Evolutionary conservation across 2,113 vertebrate species (phyloP).

Genomic region (Tor tambroides): DNA sequence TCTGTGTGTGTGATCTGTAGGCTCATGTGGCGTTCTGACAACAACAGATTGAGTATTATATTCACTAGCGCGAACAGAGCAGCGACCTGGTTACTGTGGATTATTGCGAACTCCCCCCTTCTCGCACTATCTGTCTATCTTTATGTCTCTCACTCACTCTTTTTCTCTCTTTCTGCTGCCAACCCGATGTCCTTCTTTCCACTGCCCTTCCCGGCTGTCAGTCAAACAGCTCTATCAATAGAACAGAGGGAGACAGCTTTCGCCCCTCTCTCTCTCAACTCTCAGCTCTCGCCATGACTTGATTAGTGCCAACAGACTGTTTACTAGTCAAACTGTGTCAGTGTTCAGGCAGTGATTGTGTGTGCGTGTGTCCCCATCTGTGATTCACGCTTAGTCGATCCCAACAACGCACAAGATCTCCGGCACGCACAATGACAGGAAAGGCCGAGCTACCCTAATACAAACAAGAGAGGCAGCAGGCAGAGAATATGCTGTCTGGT

Average conservation of each 20-base stretch:
- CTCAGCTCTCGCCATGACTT: slow-evolving; percentile 21
- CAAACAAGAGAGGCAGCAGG: slow-evolving; percentile 57
- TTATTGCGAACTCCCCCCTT: slow-evolving; percentile 24
- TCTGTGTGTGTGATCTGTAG: not conserved
- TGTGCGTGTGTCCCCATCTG: slow-evolving; percentile 58
- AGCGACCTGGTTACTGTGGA: slow-evolving; percentile 37
- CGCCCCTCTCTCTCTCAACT: slow-evolving; percentile 18
- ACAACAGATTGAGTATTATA: not conserved
- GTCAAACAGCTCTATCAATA: slow-evolving; percentile 47
- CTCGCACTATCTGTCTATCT: not conserved
- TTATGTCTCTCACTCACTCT: not conserved
- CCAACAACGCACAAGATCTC: slow-evolving; percentile 58
- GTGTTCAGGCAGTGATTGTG: slow-evolving; percentile 29
- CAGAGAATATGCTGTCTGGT: slow-evolving; percentile 69
- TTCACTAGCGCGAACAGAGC: not conserved
- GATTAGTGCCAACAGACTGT: slow-evolving; percentile 61
- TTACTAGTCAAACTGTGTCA: slow-evolving; percentile 53
- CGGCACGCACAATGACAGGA: slow-evolving; percentile 76
- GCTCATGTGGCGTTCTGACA: not conserved
- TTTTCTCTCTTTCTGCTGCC: not conserved
- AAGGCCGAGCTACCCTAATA: slow-evolving; percentile 71
- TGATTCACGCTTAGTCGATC: slow-evolving; percentile 59
- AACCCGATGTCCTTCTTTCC: slow-evolving; percentile 11
- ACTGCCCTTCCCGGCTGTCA: slow-evolving; percentile 33
- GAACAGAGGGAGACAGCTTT: slow-evolving; percentile 23